Base-by-base conservation (phyloP, 2,888 invertebrate genomes). In the Euzetes globulus region DNA sequence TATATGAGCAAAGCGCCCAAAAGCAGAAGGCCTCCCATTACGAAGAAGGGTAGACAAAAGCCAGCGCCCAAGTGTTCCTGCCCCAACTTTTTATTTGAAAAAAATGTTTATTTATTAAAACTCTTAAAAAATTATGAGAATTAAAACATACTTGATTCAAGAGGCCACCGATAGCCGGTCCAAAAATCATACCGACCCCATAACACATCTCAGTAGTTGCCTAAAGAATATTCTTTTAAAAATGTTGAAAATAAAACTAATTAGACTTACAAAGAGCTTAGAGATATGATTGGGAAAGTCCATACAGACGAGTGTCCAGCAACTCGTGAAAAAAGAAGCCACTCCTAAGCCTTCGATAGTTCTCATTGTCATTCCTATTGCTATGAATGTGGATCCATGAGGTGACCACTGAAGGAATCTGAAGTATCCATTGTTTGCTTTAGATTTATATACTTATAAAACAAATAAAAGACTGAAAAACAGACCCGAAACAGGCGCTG, bases 31-130 rank as follows among this genome's bases (percentile, higher is more conserved):
- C 6, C 17, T 55, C 55, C 72, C 72, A 72, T 58, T 4, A 72
- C 72, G 15, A n/a, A 58, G n/a, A 72, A 72, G 6, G 72, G 72
- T 17, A 55, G n/a, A 33, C 37, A 58, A 33, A 72, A 72, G n/a
- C 41, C 72, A 6, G 33, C 22, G 3, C 45, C 25, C 55, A 29
- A 72, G n/a, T 37, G 33, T 33, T 33, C 17, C 2, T 7, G 4
- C 11, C 52, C 47, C 9, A 70, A 45, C 47, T 50, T n/a, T 37
- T 4, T 7, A 19, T 37, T 41, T 6, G 22, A 47, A 17, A 25
- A 7, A 17, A 19, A 37, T 22, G 7, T 33, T 33, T 41, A 27
- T 22, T 11, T 3, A 45, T 25, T 27, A 19, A 50, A 29, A 9
- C 13, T 3, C 29, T 4, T 27, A 58, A 27, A 9, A 4, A 25